A percentile compares a stretch with the other conserved stretches of the same genome.
phyloP scores from a whole-genome alignment of 2,888 invertebrate genomes.

The Protophormia terraenovae region DNA sequence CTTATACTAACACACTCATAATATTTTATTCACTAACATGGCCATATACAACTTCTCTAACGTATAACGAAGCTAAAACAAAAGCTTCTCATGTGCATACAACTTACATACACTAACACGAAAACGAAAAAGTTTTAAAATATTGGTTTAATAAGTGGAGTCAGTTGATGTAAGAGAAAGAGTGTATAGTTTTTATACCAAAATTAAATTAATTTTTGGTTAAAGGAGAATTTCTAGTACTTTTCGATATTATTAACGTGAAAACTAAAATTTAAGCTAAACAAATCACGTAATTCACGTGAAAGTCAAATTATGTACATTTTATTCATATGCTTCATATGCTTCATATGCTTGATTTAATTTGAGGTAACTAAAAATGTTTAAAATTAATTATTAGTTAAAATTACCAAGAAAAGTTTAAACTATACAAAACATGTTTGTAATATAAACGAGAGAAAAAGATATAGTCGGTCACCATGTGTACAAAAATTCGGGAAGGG shows the following conservation, averaged over 20 bases:
- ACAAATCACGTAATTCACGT: conserved; percentile 8
- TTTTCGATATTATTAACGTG: no score
- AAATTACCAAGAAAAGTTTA: background rate
- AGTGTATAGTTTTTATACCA: background rate
- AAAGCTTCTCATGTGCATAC: conserved; percentile 17
- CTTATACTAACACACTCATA: background rate
- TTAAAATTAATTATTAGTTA: background rate
- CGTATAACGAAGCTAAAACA: background rate
- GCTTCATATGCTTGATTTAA: background rate
- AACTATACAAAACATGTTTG: background rate
- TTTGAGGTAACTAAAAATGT: background rate
- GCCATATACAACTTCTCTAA: background rate
- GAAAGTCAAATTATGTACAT: background rate
- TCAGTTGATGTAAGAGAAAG: background rate
- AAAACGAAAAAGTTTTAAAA: conserved; percentile 10
- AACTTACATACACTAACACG: background rate
- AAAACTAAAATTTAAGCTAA: background rate
- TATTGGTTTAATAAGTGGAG: conserved; percentile 9
- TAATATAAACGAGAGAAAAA: no score
- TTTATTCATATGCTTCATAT: background rate
- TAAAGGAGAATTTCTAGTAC: background rate
- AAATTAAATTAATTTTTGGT: conserved; percentile 29
- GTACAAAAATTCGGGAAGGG: no score
- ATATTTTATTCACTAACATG: background rate
- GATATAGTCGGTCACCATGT: no score